Evolutionary conservation across 2,888 invertebrate species (phyloP).

Genomic region (Tromatobia lineatoria): DNA sequence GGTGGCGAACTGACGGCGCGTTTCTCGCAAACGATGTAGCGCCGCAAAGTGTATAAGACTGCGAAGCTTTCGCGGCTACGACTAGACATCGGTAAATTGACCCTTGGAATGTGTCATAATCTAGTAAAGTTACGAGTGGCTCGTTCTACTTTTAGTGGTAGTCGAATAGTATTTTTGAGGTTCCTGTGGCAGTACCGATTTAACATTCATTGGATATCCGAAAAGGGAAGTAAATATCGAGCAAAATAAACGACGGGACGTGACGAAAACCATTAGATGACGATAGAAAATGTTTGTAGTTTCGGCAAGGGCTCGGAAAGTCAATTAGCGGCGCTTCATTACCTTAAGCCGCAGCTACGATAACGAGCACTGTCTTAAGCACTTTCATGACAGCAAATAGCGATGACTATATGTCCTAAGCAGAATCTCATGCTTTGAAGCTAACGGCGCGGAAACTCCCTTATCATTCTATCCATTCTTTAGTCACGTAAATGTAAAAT

Average conservation of each 20-base stretch:
- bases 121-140: no score
- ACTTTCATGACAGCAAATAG: not conserved
- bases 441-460: slow-evolving; percentile 31
- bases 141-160: no score
- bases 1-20: no score
- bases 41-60: no score
- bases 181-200: no score
- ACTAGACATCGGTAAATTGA: no score
- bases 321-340: slow-evolving; percentile 11
- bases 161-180: no score
- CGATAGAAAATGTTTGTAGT: not conserved
- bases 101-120: no score
- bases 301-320: not conserved
- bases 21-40: no score
- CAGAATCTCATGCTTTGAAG: not conserved
- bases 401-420: not conserved
- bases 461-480: slow-evolving; percentile 1
- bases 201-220: no score
- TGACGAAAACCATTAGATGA: not conserved
- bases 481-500: not conserved
- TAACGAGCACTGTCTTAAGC: not conserved
- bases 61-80: no score
- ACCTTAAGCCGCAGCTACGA: slow-evolving; percentile 1
- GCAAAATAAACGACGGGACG: not conserved
- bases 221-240: no score